Conservation (phyloP, 2,797 vertebrate species). For the Darevskia nairensis region DNA sequence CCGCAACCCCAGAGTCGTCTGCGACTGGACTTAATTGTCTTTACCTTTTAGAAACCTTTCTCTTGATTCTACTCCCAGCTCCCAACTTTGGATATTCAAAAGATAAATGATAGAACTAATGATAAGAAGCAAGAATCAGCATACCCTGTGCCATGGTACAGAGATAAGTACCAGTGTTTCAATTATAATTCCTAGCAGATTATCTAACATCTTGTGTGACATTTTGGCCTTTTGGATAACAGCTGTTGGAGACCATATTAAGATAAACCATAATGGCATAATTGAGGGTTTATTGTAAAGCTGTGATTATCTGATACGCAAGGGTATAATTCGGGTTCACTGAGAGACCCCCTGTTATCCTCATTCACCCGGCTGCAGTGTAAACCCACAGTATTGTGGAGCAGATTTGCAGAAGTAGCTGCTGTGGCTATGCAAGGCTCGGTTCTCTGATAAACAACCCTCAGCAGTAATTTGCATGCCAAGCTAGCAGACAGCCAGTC, state of each 20-base stretch:
- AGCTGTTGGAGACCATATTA: slow-evolving; percentile 4
- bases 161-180: background rate
- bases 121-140: background rate
- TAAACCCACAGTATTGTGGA: background rate
- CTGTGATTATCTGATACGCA: background rate
- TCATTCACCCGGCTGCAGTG: background rate
- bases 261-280: background rate
- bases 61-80: background rate
- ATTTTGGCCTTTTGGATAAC: slow-evolving; percentile 16
- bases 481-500: slow-evolving; percentile 3
- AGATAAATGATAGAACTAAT: background rate
- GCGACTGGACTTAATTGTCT: no score
- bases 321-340: background rate
- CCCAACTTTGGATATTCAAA: no score
- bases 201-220: slow-evolving; percentile 14
- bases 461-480: slow-evolving; percentile 3
- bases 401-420: background rate
- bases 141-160: background rate
- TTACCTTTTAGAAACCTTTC: background rate
- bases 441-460: slow-evolving; percentile 2
- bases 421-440: background rate
- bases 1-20: no score
- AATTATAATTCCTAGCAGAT: slow-evolving; percentile 8
- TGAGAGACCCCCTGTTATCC: background rate
- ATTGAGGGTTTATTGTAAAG: background rate